Base-by-base conservation (phyloP, 2,113 vertebrate species). In the Oophaga pumilio region DNA sequence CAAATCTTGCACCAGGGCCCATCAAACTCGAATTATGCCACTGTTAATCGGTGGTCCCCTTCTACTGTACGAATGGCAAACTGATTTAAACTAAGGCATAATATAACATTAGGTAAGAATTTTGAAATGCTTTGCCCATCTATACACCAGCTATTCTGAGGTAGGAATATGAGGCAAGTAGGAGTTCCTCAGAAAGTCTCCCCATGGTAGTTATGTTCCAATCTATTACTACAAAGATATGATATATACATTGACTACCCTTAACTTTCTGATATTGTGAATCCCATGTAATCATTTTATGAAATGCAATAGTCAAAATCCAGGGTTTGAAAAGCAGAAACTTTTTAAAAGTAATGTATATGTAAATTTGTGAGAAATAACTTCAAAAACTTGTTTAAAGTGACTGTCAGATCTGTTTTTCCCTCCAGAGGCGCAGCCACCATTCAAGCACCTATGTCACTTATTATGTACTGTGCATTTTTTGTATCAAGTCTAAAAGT, bases 381-480 rank as follows among this genome's bases (percentile, higher is more conserved):
- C 81, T 83, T 83, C 62, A 68, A 24, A 53, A 64, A 83, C 81
- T 83, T 83, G 49, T 83, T 85, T 28, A 85, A 76, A 85, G 84
- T 60, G 56, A 62, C 49, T 85, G 56, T 50, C 84, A 49, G 59
- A 60, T 76, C 71, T 62, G 71, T 85, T 85, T 60, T 85, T 22
- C 71, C 69, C 50, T 73, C 33, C n/a, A 20, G 86, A 33, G 66
- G 68, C 50, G 22, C 8, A 87, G 80, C 60, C 78, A 18, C 20
- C 77, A 73, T 73, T 87, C 59, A 87, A 87, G 85, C 64, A 56
- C 76, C 86, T 77, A 82, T 60, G 64, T 87, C 68, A n/a, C 85
- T 87, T 87, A 79, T 87, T 87, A 82, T 87, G 86, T 87, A 71
- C 86, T 87, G 86, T 62, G 68, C 86, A 62, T 73, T 53, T 43